These are phyloP conservation scores for Bimastos eiseni DNA, from an alignment of 2,888 invertebrate genomes.

Conservation along the genomic window DNA sequence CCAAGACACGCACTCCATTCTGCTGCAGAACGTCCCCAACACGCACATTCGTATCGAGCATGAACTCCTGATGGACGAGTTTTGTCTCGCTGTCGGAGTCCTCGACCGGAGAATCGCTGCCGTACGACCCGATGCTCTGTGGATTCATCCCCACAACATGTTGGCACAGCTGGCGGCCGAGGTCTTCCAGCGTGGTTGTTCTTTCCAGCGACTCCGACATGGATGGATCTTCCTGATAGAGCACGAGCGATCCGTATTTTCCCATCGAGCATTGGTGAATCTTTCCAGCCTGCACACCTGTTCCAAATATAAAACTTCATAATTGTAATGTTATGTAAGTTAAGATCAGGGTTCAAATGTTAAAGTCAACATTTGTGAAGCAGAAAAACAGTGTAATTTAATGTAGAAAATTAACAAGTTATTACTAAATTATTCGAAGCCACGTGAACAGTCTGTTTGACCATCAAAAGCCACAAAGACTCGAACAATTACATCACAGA, in stretches of 20 bases:
- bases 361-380: too few species aligned
- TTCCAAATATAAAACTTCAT: neutral
- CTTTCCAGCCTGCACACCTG: slow-evolving; percentile 26
- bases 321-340: neutral
- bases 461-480: too few species aligned
- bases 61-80: slow-evolving; percentile 83
- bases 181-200: slow-evolving; percentile 47
- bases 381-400: too few species aligned
- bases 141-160: slow-evolving; percentile 76
- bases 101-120: slow-evolving; percentile 36
- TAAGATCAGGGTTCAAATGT: too few species aligned
- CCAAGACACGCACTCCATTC: slow-evolving; percentile 68
- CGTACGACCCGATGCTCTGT: slow-evolving; percentile 48
- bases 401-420: too few species aligned
- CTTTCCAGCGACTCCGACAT: slow-evolving; percentile 49
- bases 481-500: too few species aligned
- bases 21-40: slow-evolving; percentile 75
- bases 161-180: slow-evolving; percentile 82
- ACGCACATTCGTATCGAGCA: slow-evolving; percentile 76
- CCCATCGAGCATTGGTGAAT: slow-evolving; percentile 65
- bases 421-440: too few species aligned
- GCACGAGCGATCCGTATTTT: slow-evolving; percentile 82
- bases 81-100: slow-evolving; percentile 68
- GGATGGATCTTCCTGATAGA: slow-evolving; percentile 67
- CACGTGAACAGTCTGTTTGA: too few species aligned